phyloP scores from a whole-genome alignment of 2,888 invertebrate genomes.

The Amiota mariae region DNA sequence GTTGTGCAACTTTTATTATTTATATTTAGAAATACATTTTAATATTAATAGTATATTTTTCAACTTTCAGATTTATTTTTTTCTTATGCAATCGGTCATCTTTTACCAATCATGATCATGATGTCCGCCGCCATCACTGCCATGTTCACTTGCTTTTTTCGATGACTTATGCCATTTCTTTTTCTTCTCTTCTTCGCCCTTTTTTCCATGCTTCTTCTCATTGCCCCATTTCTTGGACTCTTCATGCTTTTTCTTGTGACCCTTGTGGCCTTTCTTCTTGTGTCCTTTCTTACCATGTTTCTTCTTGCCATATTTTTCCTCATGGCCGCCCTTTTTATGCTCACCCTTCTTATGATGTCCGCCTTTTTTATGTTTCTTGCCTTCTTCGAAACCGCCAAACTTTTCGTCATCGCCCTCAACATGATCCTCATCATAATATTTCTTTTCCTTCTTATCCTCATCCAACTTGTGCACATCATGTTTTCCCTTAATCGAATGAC shows the following conservation, averaged over 20 bases:
- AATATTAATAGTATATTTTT: not conserved
- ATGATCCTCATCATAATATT: conserved; percentile 89
- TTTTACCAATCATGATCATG: conserved; percentile 44
- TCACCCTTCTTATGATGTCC: conserved; percentile 88
- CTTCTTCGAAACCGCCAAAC: conserved; percentile 86
- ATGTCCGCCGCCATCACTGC: conserved; percentile 50
- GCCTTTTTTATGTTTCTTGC: conserved; percentile 87
- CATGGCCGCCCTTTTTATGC: conserved; percentile 83
- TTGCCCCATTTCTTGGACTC: conserved; percentile 85
- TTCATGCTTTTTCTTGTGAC: conserved; percentile 85
- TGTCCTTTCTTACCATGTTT: conserved; percentile 87
- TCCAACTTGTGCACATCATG: conserved; percentile 89
- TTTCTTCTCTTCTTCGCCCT: conserved; percentile 85
- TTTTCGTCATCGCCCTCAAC: conserved; percentile 87
- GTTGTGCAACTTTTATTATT: too few relatives aligned
- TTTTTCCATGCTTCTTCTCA: conserved; percentile 84
- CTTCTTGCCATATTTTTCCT: conserved; percentile 86
- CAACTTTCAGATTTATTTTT: not conserved
- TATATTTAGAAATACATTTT: not conserved
- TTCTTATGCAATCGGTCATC: not conserved
- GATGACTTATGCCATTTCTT: conserved; percentile 82
- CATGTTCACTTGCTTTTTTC: conserved; percentile 74
- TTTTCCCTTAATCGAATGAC: conserved; percentile 89
- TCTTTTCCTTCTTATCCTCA: conserved; percentile 89
- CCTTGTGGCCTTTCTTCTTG: conserved; percentile 85